These are phyloP conservation scores for Palloptera scutellata DNA, from an alignment of 2,888 invertebrate genomes.

Conservation along the genomic window DNA sequence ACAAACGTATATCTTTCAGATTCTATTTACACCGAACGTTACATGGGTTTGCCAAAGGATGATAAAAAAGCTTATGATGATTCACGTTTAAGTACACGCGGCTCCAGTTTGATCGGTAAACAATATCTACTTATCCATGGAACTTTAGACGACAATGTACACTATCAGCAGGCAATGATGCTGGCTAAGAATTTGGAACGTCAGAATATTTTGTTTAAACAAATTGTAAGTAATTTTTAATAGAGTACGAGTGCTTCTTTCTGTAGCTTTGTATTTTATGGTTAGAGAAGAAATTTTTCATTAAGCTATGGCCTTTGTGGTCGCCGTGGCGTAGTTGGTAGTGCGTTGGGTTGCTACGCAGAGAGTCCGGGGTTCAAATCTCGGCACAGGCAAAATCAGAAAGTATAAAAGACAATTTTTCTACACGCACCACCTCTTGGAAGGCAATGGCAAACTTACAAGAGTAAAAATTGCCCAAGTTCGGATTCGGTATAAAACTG, in stretches of 20 bases:
- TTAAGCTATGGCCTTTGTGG: not conserved
- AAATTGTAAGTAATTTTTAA: constrained; percentile 74
- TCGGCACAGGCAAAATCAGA: no score
- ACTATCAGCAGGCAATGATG: constrained; percentile 95
- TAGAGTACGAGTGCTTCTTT: no score
- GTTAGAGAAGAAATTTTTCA: not conserved
- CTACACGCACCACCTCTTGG: no score
- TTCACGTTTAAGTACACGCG: constrained; percentile 78
- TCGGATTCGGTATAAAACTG: no score
- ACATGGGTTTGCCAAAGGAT: constrained; percentile 86
- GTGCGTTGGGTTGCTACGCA: no score
- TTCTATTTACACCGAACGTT: constrained; percentile 96
- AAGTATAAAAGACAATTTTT: no score
- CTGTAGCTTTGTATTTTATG: not conserved
- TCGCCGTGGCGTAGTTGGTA: no score
- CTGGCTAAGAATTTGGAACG: constrained; percentile 86
- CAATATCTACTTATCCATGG: constrained; percentile 93
- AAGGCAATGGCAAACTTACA: no score
- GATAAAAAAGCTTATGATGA: constrained; percentile 78
- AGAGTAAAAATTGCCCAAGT: no score
- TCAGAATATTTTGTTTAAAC: constrained; percentile 86
- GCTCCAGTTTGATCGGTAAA: constrained; percentile 73
- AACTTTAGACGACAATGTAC: constrained; percentile 94
- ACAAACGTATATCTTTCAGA: constrained; percentile 68
- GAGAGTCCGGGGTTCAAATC: no score